A percentile compares a stretch with the other conserved stretches of the same genome.
phyloP scores from a whole-genome alignment of 2,888 invertebrate genomes.

The Eubasilissa splendida region DNA sequence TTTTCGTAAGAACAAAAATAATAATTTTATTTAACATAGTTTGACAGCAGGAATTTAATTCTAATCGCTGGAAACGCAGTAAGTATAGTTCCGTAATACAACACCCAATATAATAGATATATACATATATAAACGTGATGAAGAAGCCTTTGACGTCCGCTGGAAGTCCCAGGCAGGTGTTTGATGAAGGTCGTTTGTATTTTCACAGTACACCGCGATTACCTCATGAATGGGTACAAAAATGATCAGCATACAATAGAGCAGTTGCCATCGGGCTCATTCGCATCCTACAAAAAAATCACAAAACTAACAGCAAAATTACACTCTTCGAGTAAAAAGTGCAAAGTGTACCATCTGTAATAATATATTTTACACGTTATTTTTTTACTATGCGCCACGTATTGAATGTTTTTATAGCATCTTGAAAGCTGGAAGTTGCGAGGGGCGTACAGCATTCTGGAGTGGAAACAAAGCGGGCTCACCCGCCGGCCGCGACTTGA shows the following conservation, averaged over 20 bases:
- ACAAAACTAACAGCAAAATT: not conserved
- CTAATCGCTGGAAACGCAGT: too few relatives aligned
- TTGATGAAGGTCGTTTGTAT: conserved; percentile 43
- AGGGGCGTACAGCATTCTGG: conserved; percentile 29
- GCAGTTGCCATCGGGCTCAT: conserved; percentile 3
- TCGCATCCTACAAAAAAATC: not conserved
- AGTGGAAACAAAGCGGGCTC: conserved; percentile 36
- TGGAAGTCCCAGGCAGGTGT: conserved; percentile 45
- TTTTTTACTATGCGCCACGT: not conserved
- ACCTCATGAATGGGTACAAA: conserved; percentile 41
- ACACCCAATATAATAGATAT: too few relatives aligned
- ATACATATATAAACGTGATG: too few relatives aligned
- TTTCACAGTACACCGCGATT: conserved; percentile 51
- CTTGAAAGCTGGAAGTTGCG: not conserved
- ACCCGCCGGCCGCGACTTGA: conserved; percentile 35
- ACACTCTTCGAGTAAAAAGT: not conserved
- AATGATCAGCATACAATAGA: conserved; percentile 46
- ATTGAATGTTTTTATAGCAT: not conserved
- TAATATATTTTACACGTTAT: not conserved
- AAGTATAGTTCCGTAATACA: too few relatives aligned
- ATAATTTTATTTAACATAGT: too few relatives aligned
- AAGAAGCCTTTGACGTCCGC: not conserved
- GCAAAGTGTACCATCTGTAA: too few relatives aligned
- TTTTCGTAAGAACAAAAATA: too few relatives aligned
- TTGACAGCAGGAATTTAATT: too few relatives aligned